Evolutionary conservation across 2,113 vertebrate genomes (phyloP).

Genomic region (Cinclus cinclus): DNA sequence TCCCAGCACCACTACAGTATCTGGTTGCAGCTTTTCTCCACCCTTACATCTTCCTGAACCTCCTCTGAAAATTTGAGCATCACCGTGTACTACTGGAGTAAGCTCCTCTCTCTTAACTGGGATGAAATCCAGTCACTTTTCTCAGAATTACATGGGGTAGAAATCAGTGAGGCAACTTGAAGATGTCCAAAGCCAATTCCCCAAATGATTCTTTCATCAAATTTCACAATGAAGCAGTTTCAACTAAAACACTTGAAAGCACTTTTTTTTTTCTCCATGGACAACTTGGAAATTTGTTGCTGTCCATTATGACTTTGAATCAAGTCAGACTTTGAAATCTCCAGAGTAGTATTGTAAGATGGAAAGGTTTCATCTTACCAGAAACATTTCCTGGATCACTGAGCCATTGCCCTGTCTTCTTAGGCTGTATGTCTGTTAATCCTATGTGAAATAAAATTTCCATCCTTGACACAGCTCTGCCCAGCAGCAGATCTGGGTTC

Average conservation of each 20-base stretch:
- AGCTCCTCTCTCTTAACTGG: not conserved
- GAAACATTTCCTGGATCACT: slow-evolving; percentile 33
- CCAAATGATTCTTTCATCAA: slow-evolving; percentile 3
- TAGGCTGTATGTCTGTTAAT: not conserved
- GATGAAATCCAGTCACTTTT: not conserved
- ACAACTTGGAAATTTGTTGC: slow-evolving; percentile 4
- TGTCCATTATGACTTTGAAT: slow-evolving; percentile 9
- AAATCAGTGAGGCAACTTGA: not conserved
- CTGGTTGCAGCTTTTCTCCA: not conserved
- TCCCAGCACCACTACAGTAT: not conserved
- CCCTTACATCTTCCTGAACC: not conserved
- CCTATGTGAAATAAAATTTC: slow-evolving; percentile 35
- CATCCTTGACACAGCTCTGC: not conserved
- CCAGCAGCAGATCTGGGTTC: not conserved
- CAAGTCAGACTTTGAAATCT: slow-evolving; percentile 34
- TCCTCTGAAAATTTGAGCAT: not conserved
- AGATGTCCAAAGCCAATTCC: not conserved
- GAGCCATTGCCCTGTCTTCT: slow-evolving; percentile 20
- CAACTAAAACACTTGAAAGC: not conserved
- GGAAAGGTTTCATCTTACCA: slow-evolving; percentile 7
- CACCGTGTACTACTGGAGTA: not conserved
- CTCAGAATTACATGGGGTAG: not conserved
- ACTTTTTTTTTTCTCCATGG: not conserved
- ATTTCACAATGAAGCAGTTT: not conserved
- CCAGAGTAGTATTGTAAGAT: slow-evolving; percentile 7